phyloP scores from a whole-genome alignment of 2,797 vertebrate genomes.

The Sebastiscus tertius region DNA sequence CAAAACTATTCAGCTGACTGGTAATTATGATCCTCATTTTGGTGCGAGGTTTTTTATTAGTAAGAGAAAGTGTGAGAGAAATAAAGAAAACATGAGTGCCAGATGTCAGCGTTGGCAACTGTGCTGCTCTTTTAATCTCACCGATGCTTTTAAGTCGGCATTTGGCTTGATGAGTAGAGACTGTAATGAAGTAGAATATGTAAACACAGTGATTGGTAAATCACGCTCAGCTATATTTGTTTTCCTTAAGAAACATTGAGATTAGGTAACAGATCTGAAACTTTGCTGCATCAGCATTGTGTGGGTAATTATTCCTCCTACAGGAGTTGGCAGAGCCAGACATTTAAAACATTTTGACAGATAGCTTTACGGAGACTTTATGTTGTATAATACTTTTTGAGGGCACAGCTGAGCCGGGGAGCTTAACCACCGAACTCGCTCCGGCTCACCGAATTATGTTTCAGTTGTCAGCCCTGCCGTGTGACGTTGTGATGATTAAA shows the following conservation, averaged over 20 bases:
- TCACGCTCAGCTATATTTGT: not conserved
- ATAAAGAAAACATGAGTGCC: not conserved
- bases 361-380: not conserved
- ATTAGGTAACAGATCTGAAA: constrained; percentile 2
- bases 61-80: not conserved
- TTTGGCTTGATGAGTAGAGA: not conserved
- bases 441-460: not conserved
- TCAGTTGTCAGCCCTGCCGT: not conserved
- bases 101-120: constrained; percentile 4
- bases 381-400: constrained; percentile 13
- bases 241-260: not conserved
- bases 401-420: constrained; percentile 10
- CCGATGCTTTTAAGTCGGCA: not conserved
- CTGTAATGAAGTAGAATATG: not conserved
- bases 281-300: not conserved
- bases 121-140: constrained; percentile 16
- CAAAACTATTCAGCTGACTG: constrained; percentile 12
- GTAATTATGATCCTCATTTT: constrained; percentile 28
- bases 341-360: constrained; percentile 17
- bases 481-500: constrained; percentile 20
- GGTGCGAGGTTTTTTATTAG: not conserved
- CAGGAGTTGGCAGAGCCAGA: not conserved
- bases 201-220: not conserved
- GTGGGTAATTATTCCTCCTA: constrained; percentile 5
- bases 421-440: constrained; percentile 26